Percentiles rank a stretch among this genome's conserved stretches.
Evolutionary conservation across 2,797 vertebrate species (phyloP).

Genomic region (Aphelocoma californica): DNA sequence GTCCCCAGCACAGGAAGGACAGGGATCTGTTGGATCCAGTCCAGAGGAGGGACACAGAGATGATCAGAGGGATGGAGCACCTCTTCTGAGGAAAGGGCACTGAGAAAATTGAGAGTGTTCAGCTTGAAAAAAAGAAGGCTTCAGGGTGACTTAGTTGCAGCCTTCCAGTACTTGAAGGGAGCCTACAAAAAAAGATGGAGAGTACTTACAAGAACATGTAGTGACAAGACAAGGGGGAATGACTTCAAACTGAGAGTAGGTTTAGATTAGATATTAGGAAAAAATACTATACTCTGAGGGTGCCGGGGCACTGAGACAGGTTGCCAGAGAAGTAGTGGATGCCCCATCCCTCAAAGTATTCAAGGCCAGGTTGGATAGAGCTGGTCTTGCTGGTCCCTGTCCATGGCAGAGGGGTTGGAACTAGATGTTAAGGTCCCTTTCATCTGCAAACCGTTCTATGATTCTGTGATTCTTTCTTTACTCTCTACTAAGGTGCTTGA

Average conservation of each 20-base stretch:
- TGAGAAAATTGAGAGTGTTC: neutral
- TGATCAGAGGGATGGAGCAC: neutral
- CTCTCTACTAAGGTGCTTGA: neutral
- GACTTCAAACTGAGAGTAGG: neutral
- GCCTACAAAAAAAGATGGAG: neutral
- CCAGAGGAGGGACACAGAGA: neutral
- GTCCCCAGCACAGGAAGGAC: neutral
- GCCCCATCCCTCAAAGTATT: neutral
- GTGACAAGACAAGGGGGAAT: neutral
- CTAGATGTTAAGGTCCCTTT: neutral
- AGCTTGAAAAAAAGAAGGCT: neutral
- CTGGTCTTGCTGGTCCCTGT: neutral
- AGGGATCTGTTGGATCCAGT: neutral
- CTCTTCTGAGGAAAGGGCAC: neutral
- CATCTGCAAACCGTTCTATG: neutral
- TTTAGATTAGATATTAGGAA: neutral
- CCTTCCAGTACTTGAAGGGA: neutral
- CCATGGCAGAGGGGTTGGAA: neutral
- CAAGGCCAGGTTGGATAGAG: neutral
- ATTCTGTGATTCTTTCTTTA: neutral
- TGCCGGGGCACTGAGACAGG: neutral
- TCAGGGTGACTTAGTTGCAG: neutral
- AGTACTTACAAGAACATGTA: neutral
- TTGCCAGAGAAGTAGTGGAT: neutral
- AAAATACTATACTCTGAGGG: neutral